Base-by-base conservation (phyloP, 2,797 vertebrate genomes). In the Agapornis canus region DNA sequence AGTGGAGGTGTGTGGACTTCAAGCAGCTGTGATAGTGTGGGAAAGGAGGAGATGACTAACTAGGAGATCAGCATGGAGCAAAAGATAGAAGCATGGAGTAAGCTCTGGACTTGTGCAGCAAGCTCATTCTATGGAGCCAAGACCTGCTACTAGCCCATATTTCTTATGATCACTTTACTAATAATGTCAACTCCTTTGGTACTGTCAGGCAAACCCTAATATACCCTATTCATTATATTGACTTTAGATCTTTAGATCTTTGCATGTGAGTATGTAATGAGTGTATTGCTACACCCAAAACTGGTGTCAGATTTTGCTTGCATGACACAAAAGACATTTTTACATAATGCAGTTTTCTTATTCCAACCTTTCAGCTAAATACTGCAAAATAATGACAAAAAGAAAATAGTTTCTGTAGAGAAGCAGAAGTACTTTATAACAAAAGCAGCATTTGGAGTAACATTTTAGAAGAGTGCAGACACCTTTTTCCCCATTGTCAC, bases 281-380 rank as follows among this genome's bases (percentile, higher is more conserved):
- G 21, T 85, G 6, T 16, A 32, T 90, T 37, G 26, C 70, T 90
- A 75, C 57, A 89, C 26, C 69, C 66, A 66, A 56, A 94, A 69
- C 57, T 49, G 43, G 63, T 86, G 92, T 86, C n/a, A 48, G 73
- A 66, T 95, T 90, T 95, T 77, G 86, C 73, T 72, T 83, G 51
- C 89, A 63, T 80, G 57, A 25, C 51, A 65, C 20, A 1, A 29
- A 82, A 95, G 59, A 92, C 43, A 51, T 72, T 78, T 87, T 82
- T 89, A 95, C 82, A 95, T 94, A 91, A 95, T 86, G 83, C 77
- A 92, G 77, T 89, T 94, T 97, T 96, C 83, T 92, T 95, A 70
- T 92, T 95, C 88, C 91, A 87, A 40, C 77, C 71, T 91, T 93
- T 95, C 68, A 60, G 42, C 86, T 90, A 88, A 92, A 84, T 93